Conservation (phyloP, 2,888 invertebrate species). For the Aelia acuminata region DNA sequence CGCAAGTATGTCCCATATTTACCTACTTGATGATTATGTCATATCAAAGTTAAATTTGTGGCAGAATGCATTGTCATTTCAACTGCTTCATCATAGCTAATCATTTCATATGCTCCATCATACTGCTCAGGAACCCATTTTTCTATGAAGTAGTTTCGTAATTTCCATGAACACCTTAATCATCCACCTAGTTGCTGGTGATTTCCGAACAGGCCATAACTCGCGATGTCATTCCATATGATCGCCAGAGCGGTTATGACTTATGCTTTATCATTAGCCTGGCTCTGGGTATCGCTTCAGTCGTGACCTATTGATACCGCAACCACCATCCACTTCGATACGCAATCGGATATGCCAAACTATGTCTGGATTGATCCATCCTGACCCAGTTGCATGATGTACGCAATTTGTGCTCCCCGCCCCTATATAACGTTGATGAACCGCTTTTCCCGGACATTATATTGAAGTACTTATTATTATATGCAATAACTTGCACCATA, state of each 20-base stretch:
- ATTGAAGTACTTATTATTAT: not conserved
- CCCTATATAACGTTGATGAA: not conserved
- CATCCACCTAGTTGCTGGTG: not conserved
- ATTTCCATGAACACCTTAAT: not conserved
- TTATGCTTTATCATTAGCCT: not conserved
- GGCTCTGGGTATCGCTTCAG: not conserved
- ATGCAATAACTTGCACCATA: not conserved
- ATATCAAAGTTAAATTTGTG: not conserved
- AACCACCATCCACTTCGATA: not conserved
- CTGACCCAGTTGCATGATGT: constrained; percentile 8
- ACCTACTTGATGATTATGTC: not conserved
- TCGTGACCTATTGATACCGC: not conserved
- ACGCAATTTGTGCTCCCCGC: not conserved
- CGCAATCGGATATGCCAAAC: not conserved
- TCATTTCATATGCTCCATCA: too few relatives aligned
- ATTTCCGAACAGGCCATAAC: not conserved
- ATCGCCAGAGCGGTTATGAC: not conserved
- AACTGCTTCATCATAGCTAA: not conserved
- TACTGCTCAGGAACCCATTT: not conserved
- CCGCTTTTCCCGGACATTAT: not conserved
- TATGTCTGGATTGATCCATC: not conserved
- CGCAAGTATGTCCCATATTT: not conserved
- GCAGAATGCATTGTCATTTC: not conserved
- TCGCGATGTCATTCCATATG: not conserved
- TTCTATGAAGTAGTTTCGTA: not conserved